Base-by-base conservation (phyloP, 2,113 vertebrate species). In the Hypomesus transpacificus region DNA sequence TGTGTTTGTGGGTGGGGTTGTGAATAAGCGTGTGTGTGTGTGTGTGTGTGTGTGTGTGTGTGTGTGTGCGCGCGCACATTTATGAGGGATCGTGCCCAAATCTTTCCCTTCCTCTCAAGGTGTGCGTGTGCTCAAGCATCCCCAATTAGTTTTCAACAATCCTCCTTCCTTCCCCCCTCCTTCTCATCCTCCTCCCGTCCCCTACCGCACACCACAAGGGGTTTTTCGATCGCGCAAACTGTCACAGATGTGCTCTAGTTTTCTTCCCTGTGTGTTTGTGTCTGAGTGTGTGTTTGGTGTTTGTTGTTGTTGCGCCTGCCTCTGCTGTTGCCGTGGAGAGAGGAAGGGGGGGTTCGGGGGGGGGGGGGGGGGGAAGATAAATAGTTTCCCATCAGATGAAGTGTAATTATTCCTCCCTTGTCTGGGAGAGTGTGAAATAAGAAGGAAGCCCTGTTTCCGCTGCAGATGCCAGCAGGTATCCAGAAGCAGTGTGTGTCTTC, bases 381-480 rank as follows among this genome's bases (percentile, higher is more conserved):
- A 78, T 80, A 71, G 60, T 73, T 82, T 71, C 61, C 70, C 69
- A 51, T 78, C 61, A 64, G 73, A 81, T 62, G 65, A 67, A 72
- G 62, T 78, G 70, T 78, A 78, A 80, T 83, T 78, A 80, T 75
- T 80, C 73, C 75, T 69, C 69, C 65, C 66, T 57, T 68, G 75
- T 76, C 75, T 60, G 22, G 26, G 4, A 72, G 70, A 63, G 64
- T 53, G 62, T 77, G 72, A 61, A 61, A 64, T 66, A 26, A 53
- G 28, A 57, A 68, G 14, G 71, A 66, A 73, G 31, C 66, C 24
- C 26, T 72, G 76, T 66, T 69, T 83, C 70, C 76, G 56, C 76
- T 63, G 56, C 75, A 85, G 75, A 70, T 58, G 31, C 70, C 66
- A 22, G 66, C 66, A 76, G 69, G 66, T 71, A 74, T 22, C 34